These are phyloP conservation scores for Hofmannophila pseudospretella DNA, from an alignment of 2,888 invertebrate species.

Conservation along the genomic window DNA sequence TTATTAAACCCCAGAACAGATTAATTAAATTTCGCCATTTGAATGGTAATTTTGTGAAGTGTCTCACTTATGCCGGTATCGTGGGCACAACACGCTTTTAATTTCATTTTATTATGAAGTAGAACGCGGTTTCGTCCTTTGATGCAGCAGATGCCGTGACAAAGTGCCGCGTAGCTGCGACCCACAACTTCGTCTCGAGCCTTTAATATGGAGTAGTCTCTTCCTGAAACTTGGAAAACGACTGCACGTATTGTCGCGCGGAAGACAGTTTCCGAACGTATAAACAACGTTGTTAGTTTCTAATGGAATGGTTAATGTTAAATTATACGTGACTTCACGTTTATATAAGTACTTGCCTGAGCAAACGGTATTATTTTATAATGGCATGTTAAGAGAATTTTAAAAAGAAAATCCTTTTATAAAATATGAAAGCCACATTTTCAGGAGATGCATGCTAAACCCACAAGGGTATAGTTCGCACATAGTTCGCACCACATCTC, in stretches of 20 bases:
- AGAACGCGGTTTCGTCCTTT: constrained; percentile 34
- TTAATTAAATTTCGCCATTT: constrained; percentile 38
- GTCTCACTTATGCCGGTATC: constrained; percentile 13
- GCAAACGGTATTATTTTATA: constrained; percentile 15
- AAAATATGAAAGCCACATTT: constrained; percentile 16
- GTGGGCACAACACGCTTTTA: constrained; percentile 21
- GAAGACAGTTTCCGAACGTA: constrained; percentile 44
- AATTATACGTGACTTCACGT: constrained; percentile 36
- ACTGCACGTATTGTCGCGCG: constrained; percentile 38
- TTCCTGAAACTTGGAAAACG: constrained; percentile 45
- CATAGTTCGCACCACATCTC: constrained; percentile 40
- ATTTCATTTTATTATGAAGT: constrained; percentile 36
- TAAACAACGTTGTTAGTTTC: constrained; percentile 50
- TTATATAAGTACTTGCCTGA: no score
- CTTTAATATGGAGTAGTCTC: constrained; percentile 54
- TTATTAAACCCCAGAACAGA: constrained; percentile 30
- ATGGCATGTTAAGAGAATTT: constrained; percentile 16
- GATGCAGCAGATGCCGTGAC: constrained; percentile 45
- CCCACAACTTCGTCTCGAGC: constrained; percentile 43
- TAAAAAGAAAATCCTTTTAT: constrained; percentile 16
- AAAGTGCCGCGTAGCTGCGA: constrained; percentile 41
- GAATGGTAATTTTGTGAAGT: constrained; percentile 31
- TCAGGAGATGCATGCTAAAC: constrained; percentile 23
- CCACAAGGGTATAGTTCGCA: constrained; percentile 46
- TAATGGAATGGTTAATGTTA: constrained; percentile 44